Evolutionary conservation across 2,797 vertebrate genomes (phyloP).

Genomic region (Chaunax sp.): DNA sequence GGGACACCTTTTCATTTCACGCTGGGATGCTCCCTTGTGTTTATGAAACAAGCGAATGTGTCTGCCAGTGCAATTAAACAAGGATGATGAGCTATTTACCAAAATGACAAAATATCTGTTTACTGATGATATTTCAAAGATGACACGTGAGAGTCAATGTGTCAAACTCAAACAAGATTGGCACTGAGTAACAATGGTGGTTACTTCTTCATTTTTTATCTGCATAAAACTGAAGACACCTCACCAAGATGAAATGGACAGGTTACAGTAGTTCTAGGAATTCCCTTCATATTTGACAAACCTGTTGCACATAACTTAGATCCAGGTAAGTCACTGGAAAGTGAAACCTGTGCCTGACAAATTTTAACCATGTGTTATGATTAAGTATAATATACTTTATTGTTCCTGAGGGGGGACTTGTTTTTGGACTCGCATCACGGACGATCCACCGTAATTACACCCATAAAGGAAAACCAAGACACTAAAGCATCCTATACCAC

Average conservation of each 20-base stretch:
- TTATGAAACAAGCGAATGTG: conserved; percentile 80
- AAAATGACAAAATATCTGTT: conserved; percentile 36
- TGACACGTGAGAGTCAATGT: conserved; percentile 24
- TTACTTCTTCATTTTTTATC: neutral
- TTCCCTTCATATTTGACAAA: no score
- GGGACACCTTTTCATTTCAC: conserved; percentile 95
- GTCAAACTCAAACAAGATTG: conserved; percentile 20
- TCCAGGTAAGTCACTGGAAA: neutral
- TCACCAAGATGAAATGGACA: neutral
- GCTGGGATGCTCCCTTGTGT: conserved; percentile 85
- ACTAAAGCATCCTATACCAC: no score
- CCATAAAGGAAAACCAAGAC: no score
- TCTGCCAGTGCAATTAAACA: conserved; percentile 68
- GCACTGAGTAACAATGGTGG: conserved; percentile 8
- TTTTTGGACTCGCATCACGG: neutral
- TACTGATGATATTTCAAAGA: conserved; percentile 26
- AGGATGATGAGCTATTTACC: conserved; percentile 59
- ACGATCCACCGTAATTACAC: conserved; percentile 13
- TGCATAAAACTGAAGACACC: conserved; percentile 1
- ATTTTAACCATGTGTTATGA: neutral
- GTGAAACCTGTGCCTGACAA: neutral
- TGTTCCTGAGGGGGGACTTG: conserved; percentile 1
- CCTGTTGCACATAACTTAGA: neutral
- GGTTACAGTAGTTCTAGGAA: neutral
- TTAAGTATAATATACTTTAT: conserved; percentile 8